These are phyloP conservation scores for Patella caerulea DNA, from an alignment of 2,888 invertebrate genomes.

Conservation along the genomic window DNA sequence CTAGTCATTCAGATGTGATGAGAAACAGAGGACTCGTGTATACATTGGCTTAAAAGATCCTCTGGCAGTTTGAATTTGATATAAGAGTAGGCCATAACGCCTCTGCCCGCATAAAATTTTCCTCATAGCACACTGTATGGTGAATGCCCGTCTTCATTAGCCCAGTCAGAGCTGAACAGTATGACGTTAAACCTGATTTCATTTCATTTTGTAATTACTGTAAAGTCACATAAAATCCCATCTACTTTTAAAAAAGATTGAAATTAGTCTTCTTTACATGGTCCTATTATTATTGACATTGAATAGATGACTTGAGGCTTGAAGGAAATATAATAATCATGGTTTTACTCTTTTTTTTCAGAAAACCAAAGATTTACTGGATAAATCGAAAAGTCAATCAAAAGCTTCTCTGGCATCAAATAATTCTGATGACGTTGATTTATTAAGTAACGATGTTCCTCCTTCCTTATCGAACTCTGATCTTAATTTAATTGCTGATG, in stretches of 20 bases:
- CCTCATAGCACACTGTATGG: too few species aligned
- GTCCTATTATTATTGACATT: too few species aligned
- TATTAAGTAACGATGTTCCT: conserved; percentile 22
- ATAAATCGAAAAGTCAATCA: conserved; percentile 42
- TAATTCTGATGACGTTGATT: conserved; percentile 46
- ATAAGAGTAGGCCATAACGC: too few species aligned
- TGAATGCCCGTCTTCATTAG: too few species aligned
- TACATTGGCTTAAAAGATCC: too few species aligned
- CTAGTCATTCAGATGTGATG: too few species aligned
- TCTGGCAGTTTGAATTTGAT: too few species aligned
- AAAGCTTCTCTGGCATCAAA: conserved; percentile 46
- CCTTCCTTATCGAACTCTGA: conserved; percentile 52
- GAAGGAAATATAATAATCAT: neutral
- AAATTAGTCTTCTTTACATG: neutral
- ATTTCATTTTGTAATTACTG: neutral
- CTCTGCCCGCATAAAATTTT: too few species aligned
- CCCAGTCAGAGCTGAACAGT: too few species aligned
- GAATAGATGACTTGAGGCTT: too few species aligned
- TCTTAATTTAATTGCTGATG: conserved; percentile 43
- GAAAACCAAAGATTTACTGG: conserved; percentile 38
- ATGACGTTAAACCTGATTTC: too few species aligned
- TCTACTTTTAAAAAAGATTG: neutral
- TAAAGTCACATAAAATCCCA: neutral
- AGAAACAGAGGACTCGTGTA: too few species aligned
- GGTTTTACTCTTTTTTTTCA: conserved; percentile 22